Evolutionary conservation across 2,797 vertebrate species (phyloP).

Genomic region (Cyprinella venusta): DNA sequence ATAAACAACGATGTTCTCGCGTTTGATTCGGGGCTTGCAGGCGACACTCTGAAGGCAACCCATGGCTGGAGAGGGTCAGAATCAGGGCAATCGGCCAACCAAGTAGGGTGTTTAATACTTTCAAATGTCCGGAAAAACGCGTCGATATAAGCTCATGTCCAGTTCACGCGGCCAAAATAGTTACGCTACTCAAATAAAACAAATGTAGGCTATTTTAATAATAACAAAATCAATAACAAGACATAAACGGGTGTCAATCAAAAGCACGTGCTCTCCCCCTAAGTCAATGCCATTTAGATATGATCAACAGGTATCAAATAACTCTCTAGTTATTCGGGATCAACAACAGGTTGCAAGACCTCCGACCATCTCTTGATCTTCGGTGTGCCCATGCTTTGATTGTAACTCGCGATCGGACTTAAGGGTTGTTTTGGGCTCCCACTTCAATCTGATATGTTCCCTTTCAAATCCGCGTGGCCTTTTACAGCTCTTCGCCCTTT

Average conservation of each 20-base stretch:
- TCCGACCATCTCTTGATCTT: constrained; percentile 30
- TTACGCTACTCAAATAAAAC: not conserved
- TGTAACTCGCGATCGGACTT: constrained; percentile 35
- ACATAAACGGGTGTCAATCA: not conserved
- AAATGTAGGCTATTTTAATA: not conserved
- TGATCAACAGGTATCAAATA: constrained; percentile 3
- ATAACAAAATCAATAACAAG: not conserved
- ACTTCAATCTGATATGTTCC: constrained; percentile 34
- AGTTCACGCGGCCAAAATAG: constrained; percentile 22
- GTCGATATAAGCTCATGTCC: constrained; percentile 50
- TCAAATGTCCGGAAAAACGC: constrained; percentile 65
- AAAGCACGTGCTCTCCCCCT: not conserved
- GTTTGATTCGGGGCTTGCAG: constrained; percentile 93
- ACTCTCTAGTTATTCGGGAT: constrained; percentile 14
- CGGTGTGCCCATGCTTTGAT: constrained; percentile 34
- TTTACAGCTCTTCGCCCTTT: constrained; percentile 67
- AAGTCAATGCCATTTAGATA: not conserved
- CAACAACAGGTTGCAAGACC: constrained; percentile 39
- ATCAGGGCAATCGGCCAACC: constrained; percentile 57
- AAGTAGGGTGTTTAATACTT: constrained; percentile 36
- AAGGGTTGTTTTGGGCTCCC: constrained; percentile 48
- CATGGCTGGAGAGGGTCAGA: constrained; percentile 75
- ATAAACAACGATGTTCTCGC: constrained; percentile 94
- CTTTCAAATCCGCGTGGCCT: constrained; percentile 58
- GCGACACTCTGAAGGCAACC: constrained; percentile 97